These are phyloP conservation scores for pig (Sus scrofa) DNA, from an alignment of 2,113 vertebrate genomes.

Conservation along the genomic window T2T-Sscrofa CM000826.6:23692501-23693000, in stretches of 20 bases:
- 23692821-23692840: slow-evolving; percentile 75
- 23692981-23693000: slow-evolving; percentile 92
- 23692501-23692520: slow-evolving; percentile 23
- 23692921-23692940: slow-evolving; percentile 89
- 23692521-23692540: slow-evolving; percentile 65
- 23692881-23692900: slow-evolving; percentile 90
- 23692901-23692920: slow-evolving; percentile 89
- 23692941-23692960: slow-evolving; percentile 89
- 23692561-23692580: slow-evolving; percentile 76
- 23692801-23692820: slow-evolving; percentile 80
- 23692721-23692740: slow-evolving; percentile 70
- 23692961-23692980: slow-evolving; percentile 93
- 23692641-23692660: slow-evolving; percentile 76
- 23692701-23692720: slow-evolving; percentile 80
- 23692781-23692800: slow-evolving; percentile 64
- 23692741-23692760: slow-evolving; percentile 83
- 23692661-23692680: slow-evolving; percentile 74
- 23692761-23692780: slow-evolving; percentile 79
- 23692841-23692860: slow-evolving; percentile 82
- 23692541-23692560: slow-evolving; percentile 69
- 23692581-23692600: slow-evolving; percentile 71
- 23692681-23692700: slow-evolving; percentile 75
- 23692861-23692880: slow-evolving; percentile 91
- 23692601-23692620: slow-evolving; percentile 81
- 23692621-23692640: slow-evolving; percentile 78